Conservation (phyloP, 2,888 invertebrate species). For the Platycheirus albimanus region DNA sequence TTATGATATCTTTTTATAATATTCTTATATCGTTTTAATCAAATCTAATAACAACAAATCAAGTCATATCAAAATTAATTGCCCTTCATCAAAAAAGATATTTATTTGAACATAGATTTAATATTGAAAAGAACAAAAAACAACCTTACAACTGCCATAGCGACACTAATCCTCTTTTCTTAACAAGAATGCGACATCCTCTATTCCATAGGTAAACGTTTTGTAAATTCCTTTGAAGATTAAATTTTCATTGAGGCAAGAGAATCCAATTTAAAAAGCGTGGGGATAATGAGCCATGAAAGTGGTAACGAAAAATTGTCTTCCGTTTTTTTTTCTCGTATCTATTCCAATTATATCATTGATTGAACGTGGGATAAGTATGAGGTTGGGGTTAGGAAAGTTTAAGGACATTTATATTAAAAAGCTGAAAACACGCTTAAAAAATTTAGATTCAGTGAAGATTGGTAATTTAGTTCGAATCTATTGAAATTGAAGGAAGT, state of each 20-base stretch:
- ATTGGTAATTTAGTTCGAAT: no score
- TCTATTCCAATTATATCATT: slow-evolving; percentile 58
- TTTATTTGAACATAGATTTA: not conserved
- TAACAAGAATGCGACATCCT: slow-evolving; percentile 10
- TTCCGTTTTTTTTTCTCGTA: slow-evolving; percentile 10
- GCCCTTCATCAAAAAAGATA: not conserved
- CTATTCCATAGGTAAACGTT: slow-evolving; percentile 25
- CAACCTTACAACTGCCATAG: slow-evolving; percentile 20
- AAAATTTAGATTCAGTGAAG: no score
- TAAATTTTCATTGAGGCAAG: slow-evolving; percentile 38
- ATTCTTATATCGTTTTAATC: no score
- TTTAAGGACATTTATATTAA: not conserved
- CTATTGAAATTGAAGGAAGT: no score
- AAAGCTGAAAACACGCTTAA: no score
- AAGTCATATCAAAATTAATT: not conserved
- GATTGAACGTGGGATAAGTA: slow-evolving; percentile 22
- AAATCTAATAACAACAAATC: slow-evolving; percentile 41
- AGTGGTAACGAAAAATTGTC: slow-evolving; percentile 54
- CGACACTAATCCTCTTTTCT: slow-evolving; percentile 37
- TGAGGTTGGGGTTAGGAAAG: slow-evolving; percentile 1
- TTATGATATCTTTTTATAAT: no score
- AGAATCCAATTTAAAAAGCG: slow-evolving; percentile 65
- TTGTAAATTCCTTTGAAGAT: slow-evolving; percentile 55
- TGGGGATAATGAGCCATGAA: slow-evolving; percentile 64
- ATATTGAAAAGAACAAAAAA: not conserved